A percentile compares a stretch with the other conserved stretches of the same genome.
Conservation (phyloP, 2,113 vertebrate genomes). For the Microcebus griseorufus region DNA sequence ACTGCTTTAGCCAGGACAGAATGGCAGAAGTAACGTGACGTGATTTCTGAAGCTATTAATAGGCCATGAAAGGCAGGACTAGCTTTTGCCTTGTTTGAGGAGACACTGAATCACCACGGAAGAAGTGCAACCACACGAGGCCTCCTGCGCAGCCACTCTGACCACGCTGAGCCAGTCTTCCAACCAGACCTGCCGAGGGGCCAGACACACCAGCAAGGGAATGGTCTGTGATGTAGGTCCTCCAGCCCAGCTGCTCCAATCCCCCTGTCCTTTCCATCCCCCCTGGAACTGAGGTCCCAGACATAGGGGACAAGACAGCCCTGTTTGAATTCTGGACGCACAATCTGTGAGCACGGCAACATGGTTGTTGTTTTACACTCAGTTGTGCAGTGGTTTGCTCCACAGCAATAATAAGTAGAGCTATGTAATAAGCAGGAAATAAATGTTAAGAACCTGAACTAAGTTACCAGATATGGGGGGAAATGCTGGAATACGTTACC, state of each 20-base stretch:
- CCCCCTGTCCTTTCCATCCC: no score
- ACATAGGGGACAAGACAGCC: no score
- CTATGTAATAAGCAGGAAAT: neutral
- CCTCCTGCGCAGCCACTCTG: neutral
- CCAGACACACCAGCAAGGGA: no score
- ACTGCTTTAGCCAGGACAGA: neutral
- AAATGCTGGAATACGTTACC: constrained; percentile 24
- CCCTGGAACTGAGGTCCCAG: no score
- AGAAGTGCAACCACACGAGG: neutral
- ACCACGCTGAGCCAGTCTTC: neutral
- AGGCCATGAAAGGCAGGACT: neutral
- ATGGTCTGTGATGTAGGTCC: no score
- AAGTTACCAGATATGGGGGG: neutral
- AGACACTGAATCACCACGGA: neutral
- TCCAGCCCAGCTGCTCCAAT: no score
- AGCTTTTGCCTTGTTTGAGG: neutral
- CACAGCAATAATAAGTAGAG: neutral
- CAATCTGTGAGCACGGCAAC: neutral
- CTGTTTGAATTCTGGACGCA: neutral
- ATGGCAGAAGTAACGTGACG: neutral
- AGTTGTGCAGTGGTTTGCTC: neutral
- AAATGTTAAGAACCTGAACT: neutral
- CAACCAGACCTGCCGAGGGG: neutral
- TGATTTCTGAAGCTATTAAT: neutral
- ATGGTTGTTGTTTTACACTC: neutral